Evolutionary conservation across 64 coral and sea anemone species (phyloP), one percentile per base, ranked within the genome.

Genomic region (Hydrozoanthus tunicans): DNA sequence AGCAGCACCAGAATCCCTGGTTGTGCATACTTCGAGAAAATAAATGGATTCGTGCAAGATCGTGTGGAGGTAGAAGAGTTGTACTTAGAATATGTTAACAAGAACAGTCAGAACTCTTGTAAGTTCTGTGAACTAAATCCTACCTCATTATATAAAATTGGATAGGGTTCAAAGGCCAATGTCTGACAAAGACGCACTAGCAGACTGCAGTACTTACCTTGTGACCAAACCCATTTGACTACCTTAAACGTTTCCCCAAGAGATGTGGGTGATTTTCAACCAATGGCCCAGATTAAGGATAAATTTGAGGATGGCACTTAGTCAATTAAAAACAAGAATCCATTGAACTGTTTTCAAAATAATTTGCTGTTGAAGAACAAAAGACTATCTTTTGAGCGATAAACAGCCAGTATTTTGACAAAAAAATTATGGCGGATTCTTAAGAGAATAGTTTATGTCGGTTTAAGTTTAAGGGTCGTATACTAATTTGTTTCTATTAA

Each of bases 151-250:
- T 88, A 51, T 68, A 90, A 57, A 60, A 66, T 26, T 89, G 77
- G 86, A 90, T 52, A 94, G 86, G 76, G 59, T 83, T 55, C 86
- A 86, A 82, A 90, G 92, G 59, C 86, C 86, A 82, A 83, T 77
- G 86, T 78, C 79, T 20, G 86, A 94, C 79, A 9, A 73, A 17
- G 25, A 90, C 27, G 79, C 86, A 17, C 79, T 90, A 70, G 78
- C 92, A 90, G 79, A 83, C 43, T 77, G 73, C 52, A 57, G 11
- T 91, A 80, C 77, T 79, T 79, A 15, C 62, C 73, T 80, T 79
- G 9, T 90, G 76, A 90, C 73, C 20, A 20, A 20, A 20, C 20
- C 20, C 20, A 20, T 20, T 20, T 20, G 20, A 32, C 6, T 68
- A 80, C 63, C 59, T 89, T 54, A n/a, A 81, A 23, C 90, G 79